Percentiles rank a stretch among this genome's conserved stretches.
Evolutionary conservation across 2,888 invertebrate species (phyloP).

Genomic region (Tipula unca): DNA sequence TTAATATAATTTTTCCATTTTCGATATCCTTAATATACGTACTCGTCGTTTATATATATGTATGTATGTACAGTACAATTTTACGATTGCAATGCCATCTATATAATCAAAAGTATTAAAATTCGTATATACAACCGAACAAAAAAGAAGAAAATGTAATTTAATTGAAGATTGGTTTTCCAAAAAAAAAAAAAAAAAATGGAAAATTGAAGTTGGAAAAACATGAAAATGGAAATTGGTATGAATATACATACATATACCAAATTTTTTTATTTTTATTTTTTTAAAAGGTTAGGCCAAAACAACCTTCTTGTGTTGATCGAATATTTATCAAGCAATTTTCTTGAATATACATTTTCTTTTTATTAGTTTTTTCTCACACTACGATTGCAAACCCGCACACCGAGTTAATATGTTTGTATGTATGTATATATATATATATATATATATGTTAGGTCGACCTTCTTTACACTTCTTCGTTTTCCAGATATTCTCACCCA

Average conservation of each 20-base stretch:
- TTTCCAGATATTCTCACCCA: neutral
- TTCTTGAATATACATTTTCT: neutral
- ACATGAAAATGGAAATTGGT: constrained; percentile 3
- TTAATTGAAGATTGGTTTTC: neutral
- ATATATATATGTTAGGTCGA: neutral
- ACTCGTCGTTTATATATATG: neutral
- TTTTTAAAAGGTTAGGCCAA: neutral
- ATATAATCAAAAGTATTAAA: constrained; percentile 8
- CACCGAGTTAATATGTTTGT: neutral
- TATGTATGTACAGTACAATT: neutral
- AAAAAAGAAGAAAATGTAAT: neutral
- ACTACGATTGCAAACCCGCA: neutral
- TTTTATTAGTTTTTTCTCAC: neutral
- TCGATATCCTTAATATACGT: neutral
- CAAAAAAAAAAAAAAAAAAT: neutral
- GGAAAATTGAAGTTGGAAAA: constrained; percentile 3
- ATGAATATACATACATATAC: neutral
- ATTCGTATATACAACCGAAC: neutral
- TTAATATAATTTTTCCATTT: neutral
- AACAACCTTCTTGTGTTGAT: constrained; percentile 8
- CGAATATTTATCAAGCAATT: constrained; percentile 1
- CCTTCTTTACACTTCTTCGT: neutral
- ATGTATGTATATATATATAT: neutral
- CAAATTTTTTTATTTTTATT: neutral
- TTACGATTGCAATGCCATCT: constrained; percentile 8